These are phyloP conservation scores for Engraulis encrasicolus DNA, from an alignment of 2,113 vertebrate genomes.

Conservation along the genomic window DNA sequence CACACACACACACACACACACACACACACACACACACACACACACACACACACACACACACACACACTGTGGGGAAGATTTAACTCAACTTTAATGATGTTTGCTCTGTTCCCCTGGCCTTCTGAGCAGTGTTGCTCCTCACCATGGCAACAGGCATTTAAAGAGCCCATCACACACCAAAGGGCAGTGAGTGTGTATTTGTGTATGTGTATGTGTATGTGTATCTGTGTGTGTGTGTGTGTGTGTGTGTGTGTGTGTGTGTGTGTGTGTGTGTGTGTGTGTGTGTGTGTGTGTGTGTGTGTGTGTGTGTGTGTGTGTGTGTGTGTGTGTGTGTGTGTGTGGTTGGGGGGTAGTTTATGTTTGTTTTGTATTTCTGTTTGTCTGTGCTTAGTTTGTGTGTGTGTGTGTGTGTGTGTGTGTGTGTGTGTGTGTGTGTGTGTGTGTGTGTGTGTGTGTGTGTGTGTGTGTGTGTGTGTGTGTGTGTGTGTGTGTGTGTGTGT, in stretches of 20 bases:
- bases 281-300: not conserved
- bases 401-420: not conserved
- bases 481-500: no score
- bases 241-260: no score
- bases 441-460: not conserved
- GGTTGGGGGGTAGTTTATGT: not conserved
- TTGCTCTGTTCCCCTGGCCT: slow-evolving; percentile 23
- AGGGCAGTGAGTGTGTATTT: not conserved
- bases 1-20: not conserved
- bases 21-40: not conserved
- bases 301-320: not conserved
- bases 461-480: no score
- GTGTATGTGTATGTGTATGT: no score
- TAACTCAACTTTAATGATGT: slow-evolving; percentile 41
- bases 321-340: not conserved
- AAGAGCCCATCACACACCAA: not conserved
- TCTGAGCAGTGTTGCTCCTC: slow-evolving; percentile 24
- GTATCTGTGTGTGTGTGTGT: no score
- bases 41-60: not conserved
- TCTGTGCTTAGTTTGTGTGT: not conserved
- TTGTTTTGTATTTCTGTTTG: not conserved
- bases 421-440: not conserved
- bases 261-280: no score
- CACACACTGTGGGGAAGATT: slow-evolving; percentile 18
- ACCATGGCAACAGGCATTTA: slow-evolving; percentile 40